Base-by-base conservation (phyloP, 1,140 invertebrate species). In the Coboldia fuscipes region DNA sequence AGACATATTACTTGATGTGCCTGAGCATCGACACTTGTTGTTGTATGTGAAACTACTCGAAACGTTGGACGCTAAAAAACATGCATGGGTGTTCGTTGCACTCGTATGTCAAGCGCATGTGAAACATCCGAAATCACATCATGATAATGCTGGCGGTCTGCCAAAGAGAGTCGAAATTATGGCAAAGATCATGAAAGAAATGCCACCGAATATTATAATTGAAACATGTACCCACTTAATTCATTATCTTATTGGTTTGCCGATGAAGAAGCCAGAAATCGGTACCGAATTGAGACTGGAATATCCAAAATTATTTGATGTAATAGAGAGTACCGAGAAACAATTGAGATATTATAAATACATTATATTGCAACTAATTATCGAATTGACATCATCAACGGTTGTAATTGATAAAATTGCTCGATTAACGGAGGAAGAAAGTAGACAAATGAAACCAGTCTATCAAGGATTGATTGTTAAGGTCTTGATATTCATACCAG, bases 1-100 rank as follows among this genome's bases (percentile, higher is more conserved):
- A 1, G 77, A 82, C 46, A 81, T 83, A 1, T 63, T 89, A 15
- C 62, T 81, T 2, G 83, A 94, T 56, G 82, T 96, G 30, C 88
- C 89, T 0, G 73, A 80, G 43, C 89, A 96, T 57, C 64, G 89
- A 26, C 60, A 83, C 24, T 53, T 77, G 19, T 72, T 76, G 1
- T 50, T 94, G 1, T 90, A 90, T 40, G 65, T 63, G 4, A 82
- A 85, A 39, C 55, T 94, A 0, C 53, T 93, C 4, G 58, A 68
- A 21, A 73, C 80, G 2, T 52, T 93, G 1, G 65, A 69, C 22
- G 57, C 68, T 1, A 60, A 71, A 20, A 58, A 75, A 21, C 72
- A 80, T 51, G 58, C 94, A 1, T 80, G 84, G 68, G 58, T 75
- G 6, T 80, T 81, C 45, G 57, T 79, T n/a, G 57, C 70, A 28